Base-by-base conservation (phyloP, 2,888 invertebrate genomes). In the Drosophila paranaensis region DNA sequence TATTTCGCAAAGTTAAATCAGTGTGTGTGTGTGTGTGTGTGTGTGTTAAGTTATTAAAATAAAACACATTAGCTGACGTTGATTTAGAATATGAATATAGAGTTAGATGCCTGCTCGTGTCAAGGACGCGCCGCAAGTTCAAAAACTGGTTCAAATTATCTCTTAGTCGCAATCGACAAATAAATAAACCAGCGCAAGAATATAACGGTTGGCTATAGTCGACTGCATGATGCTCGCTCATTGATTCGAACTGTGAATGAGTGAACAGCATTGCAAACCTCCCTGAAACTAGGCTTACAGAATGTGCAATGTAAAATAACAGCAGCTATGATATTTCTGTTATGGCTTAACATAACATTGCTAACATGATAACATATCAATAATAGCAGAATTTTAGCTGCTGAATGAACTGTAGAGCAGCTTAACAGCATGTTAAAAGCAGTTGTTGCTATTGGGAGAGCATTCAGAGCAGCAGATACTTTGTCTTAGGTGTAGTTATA, bases 111-210 rank as follows among this genome's bases (percentile, higher is more conserved):
- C 16, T n/a, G 48, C n/a, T n/a, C 30, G 39, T 45, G 42, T 54
- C 50, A 55, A 40, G 74, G 75, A 61, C 57, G 54, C 39, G 35
- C 20, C 42, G 53, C 39, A 35, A n/a, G 42, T 30, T 25, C 35
- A 9, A 33, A 56, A 60, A 16, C 43, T 10, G 39, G 11, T 60
- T 58, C 16, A 33, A 48, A 16, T 62, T 63, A 74, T 60, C 58
- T 37, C 33, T 50, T 20, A 35, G 50, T 20, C 13, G 35, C 50
- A 3, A 50, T 50, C 50, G 33, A 20, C 48, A 33, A 50, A 33
- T 33, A 33, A 50, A 20, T 11, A 50, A 50, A 16, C 10, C 6
- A 30, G 10, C 3, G 3, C 13, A 33, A 20, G 33, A 50, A 20
- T 13, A 35, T 11, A 3, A 0, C 3, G 35, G 6, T 35, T 8